phyloP scores from a whole-genome alignment of 2,888 invertebrate genomes.

The Allolobophora icterica region DNA sequence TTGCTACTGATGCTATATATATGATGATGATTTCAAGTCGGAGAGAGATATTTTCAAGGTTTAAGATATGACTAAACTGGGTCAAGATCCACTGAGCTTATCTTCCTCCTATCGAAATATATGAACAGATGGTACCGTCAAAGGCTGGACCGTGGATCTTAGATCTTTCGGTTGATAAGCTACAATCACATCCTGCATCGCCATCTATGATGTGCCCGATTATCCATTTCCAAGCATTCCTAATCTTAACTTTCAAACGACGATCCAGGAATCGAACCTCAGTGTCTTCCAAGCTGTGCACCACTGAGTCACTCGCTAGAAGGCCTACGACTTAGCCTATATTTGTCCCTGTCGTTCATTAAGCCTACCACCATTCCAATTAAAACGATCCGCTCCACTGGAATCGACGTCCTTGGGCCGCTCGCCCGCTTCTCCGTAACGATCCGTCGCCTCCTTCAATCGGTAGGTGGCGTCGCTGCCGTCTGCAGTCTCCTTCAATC shows the following conservation, averaged over 20 bases:
- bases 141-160: no score
- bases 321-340: not conserved
- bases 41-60: no score
- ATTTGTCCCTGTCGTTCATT: not conserved
- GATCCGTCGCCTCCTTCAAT: not conserved
- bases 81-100: no score
- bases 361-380: not conserved
- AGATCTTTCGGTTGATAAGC: no score
- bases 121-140: no score
- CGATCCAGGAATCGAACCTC: not conserved
- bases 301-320: not conserved
- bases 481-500: not conserved
- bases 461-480: not conserved
- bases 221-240: not conserved
- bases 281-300: no score
- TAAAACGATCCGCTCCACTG: not conserved
- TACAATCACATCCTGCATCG: not conserved
- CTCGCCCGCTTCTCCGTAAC: not conserved
- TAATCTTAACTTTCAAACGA: not conserved
- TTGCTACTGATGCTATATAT: no score
- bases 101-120: no score
- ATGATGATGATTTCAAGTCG: no score
- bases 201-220: not conserved
- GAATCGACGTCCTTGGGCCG: not conserved
- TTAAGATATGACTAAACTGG: no score